These are phyloP conservation scores for Temnothorax rugatulus DNA, from an alignment of 2,888 invertebrate species.

Conservation along the genomic window DNA sequence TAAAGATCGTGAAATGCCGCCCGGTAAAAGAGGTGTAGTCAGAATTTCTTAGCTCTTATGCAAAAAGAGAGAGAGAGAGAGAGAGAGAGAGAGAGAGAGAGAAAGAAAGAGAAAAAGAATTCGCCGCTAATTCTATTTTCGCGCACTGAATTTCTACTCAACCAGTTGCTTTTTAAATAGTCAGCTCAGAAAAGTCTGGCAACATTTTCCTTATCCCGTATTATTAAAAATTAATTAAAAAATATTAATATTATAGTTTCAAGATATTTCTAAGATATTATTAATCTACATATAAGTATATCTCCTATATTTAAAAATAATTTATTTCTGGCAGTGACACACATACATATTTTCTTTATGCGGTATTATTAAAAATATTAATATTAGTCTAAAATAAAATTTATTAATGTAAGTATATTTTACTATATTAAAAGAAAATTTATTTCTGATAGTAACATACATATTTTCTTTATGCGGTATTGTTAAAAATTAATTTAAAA, in stretches of 20 bases:
- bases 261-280: no score
- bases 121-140: background rate
- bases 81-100: background rate
- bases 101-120: background rate
- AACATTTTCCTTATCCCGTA: background rate
- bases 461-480: no score
- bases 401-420: background rate
- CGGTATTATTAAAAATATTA: background rate
- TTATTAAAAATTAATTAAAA: background rate
- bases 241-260: background rate
- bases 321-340: no score
- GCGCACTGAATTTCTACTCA: background rate
- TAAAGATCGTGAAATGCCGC: slow-evolving; percentile 63
- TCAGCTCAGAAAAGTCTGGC: background rate
- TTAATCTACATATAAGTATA: no score
- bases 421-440: no score
- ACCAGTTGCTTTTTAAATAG: background rate
- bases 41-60: slow-evolving; percentile 1
- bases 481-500: no score
- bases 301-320: no score
- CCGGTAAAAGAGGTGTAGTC: slow-evolving; percentile 26
- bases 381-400: background rate
- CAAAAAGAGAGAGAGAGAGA: background rate
- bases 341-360: no score
- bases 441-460: no score